Percentiles rank a stretch among this genome's conserved stretches.
phyloP scores from a whole-genome alignment of 1,140 invertebrate genomes.

The Pogonus chalceus region DNA sequence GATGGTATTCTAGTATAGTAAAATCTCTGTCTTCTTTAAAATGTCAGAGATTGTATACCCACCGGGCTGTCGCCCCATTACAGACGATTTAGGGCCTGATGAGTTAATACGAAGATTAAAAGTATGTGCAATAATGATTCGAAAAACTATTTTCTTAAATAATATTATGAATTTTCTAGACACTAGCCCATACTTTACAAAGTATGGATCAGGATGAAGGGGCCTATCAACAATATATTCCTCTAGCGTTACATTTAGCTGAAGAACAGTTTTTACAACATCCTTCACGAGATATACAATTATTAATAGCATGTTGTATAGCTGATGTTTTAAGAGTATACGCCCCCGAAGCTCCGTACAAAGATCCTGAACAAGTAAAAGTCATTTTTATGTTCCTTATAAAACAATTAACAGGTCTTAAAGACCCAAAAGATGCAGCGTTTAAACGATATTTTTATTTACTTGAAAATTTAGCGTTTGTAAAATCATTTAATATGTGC shows the following conservation, averaged over 20 bases:
- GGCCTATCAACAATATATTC: constrained; percentile 87
- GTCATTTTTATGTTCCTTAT: constrained; percentile 94
- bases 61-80: constrained; percentile 75
- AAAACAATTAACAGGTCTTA: constrained; percentile 83
- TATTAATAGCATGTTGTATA: constrained; percentile 92
- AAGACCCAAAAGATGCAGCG: constrained; percentile 93
- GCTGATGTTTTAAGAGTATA: constrained; percentile 96
- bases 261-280: constrained; percentile 89
- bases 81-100: constrained; percentile 87
- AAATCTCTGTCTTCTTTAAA: constrained; percentile 26
- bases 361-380: constrained; percentile 87
- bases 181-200: constrained; percentile 85
- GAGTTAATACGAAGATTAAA: constrained; percentile 90
- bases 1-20: constrained; percentile 3
- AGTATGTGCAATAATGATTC: constrained; percentile 38
- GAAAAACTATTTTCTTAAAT: not conserved
- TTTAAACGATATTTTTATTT: constrained; percentile 97
- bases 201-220: constrained; percentile 94
- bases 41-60: constrained; percentile 80
- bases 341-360: constrained; percentile 96
- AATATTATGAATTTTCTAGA: constrained; percentile 39
- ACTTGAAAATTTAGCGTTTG: constrained; percentile 91
- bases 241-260: constrained; percentile 85
- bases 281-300: constrained; percentile 82
- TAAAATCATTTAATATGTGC: constrained; percentile 98